Percentiles rank a stretch among this genome's conserved stretches.
These are phyloP conservation scores for Myrmecobius fasciatus DNA, from an alignment of 2,113 vertebrate genomes.

Conservation along the genomic window DNA sequence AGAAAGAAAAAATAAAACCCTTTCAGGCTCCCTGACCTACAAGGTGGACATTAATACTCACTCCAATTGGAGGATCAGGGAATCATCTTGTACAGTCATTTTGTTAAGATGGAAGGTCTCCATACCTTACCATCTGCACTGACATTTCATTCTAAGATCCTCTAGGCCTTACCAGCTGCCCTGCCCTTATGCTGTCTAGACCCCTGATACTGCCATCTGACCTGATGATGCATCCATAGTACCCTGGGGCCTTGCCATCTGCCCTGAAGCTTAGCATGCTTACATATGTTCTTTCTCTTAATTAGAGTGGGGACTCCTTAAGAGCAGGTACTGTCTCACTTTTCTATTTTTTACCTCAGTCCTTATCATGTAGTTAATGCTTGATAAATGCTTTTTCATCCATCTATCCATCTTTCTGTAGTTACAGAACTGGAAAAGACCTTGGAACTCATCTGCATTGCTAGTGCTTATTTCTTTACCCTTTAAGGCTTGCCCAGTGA, in stretches of 20 bases:
- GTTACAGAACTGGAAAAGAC: not conserved
- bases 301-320: not conserved
- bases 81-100: not conserved
- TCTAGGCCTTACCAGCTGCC: not conserved
- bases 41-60: not conserved
- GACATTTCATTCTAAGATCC: not conserved
- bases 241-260: not conserved
- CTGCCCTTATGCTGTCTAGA: not conserved
- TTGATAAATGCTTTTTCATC: not conserved
- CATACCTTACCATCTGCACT: not conserved
- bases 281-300: not conserved
- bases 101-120: not conserved
- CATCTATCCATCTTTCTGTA: not conserved
- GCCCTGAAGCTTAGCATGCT: not conserved
- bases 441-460: not conserved
- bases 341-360: not conserved
- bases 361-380: not conserved
- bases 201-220: not conserved
- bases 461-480: not conserved
- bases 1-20: not conserved
- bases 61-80: not conserved
- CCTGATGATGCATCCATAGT: not conserved
- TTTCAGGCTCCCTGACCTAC: not conserved
- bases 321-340: not conserved
- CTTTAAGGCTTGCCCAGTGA: not conserved